phyloP scores from a whole-genome alignment of 2,113 vertebrate genomes.

The Epinephelus cyanopodus region DNA sequence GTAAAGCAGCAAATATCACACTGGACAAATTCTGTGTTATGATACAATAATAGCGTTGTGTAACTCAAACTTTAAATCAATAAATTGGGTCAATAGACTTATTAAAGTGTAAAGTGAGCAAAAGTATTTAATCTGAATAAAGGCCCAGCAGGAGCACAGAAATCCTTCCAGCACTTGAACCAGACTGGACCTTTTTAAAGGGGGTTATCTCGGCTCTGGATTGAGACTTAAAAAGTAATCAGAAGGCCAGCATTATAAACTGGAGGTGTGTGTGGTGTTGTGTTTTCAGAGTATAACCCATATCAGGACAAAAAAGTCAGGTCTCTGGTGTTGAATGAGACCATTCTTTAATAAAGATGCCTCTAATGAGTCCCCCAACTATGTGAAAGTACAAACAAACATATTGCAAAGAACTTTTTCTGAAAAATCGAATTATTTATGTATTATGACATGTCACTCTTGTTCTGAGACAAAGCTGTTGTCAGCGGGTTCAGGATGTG shows the following conservation, averaged over 20 bases:
- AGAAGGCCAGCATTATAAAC: background rate
- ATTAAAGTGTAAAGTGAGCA: constrained; percentile 12
- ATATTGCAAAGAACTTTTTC: no score
- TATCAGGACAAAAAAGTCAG: background rate
- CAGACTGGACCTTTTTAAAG: background rate
- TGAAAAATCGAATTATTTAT: no score
- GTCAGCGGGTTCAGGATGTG: no score
- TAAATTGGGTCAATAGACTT: constrained; percentile 12
- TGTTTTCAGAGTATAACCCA: background rate
- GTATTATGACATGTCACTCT: no score
- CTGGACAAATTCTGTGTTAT: background rate
- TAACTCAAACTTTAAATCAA: background rate
- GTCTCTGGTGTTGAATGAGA: background rate
- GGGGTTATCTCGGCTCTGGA: background rate
- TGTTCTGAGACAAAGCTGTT: no score
- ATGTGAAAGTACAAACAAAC: background rate
- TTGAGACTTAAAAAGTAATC: background rate
- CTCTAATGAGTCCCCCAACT: background rate
- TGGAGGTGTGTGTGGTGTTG: background rate
- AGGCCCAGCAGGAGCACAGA: constrained; percentile 8
- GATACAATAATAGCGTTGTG: background rate
- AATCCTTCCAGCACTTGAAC: constrained; percentile 3
- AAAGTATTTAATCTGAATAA: constrained; percentile 20
- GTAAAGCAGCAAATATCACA: constrained; percentile 4
- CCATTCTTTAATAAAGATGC: background rate